Evolutionary conservation across 2,113 vertebrate genomes (phyloP).

Genomic region (Rhinoderma darwinii): DNA sequence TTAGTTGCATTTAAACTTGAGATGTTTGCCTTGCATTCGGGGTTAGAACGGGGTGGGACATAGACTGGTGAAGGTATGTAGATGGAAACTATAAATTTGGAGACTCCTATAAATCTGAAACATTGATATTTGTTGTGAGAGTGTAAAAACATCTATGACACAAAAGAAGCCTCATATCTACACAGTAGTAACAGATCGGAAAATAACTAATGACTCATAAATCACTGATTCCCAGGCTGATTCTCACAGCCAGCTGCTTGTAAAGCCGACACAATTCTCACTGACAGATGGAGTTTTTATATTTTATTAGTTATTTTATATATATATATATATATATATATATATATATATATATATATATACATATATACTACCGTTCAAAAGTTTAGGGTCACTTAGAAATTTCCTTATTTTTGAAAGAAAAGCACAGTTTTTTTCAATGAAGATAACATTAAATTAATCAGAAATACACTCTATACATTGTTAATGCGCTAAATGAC

Average conservation of each 20-base stretch:
- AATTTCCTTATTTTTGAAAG: too few species aligned
- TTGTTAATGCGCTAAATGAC: too few species aligned
- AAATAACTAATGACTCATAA: not conserved
- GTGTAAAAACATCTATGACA: not conserved
- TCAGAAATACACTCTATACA: too few species aligned
- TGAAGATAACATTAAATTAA: too few species aligned
- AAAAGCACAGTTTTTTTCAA: too few species aligned
- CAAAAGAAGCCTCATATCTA: not conserved
- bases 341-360: too few species aligned
- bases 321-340: too few species aligned
- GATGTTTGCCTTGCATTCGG: too few species aligned
- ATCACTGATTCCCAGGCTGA: not conserved
- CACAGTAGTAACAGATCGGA: not conserved
- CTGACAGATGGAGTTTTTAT: too few species aligned
- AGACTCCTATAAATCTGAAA: not conserved
- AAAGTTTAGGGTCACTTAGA: too few species aligned
- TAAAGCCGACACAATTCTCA: not conserved
- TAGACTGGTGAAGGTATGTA: not conserved
- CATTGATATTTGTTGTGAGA: not conserved
- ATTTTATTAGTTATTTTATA: not conserved
- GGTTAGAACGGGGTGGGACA: not conserved
- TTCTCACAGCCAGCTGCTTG: not conserved
- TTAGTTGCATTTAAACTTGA: not conserved
- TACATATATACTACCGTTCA: too few species aligned
- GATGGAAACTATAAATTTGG: not conserved